Percentiles rank a stretch among this genome's conserved stretches.
Conservation (phyloP, 2,888 invertebrate species). For the Drosophila setosimentum region DNA sequence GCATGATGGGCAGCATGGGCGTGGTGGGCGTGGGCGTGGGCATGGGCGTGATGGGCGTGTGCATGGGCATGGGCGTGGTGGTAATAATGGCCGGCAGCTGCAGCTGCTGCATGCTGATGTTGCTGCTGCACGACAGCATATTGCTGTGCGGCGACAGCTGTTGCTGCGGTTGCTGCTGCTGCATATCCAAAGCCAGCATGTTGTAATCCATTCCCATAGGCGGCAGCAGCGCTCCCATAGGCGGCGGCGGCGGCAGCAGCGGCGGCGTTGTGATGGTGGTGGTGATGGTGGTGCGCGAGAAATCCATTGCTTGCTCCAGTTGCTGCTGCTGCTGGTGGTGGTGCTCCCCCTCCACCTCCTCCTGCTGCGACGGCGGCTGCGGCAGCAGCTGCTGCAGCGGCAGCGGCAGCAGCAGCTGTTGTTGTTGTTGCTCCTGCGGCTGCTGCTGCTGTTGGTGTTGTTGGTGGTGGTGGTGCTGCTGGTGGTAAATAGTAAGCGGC, state of each 20-base stretch:
- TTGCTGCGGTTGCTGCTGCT: constrained; percentile 78
- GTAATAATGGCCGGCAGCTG: constrained; percentile 84
- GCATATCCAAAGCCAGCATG: constrained; percentile 85
- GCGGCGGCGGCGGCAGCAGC: constrained; percentile 80
- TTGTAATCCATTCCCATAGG: constrained; percentile 82
- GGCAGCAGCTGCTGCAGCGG: constrained; percentile 43
- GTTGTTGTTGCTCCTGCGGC: constrained; percentile 48
- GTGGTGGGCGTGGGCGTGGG: constrained; percentile 71
- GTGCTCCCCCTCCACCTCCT: constrained; percentile 68
- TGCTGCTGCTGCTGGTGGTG: constrained; percentile 61
- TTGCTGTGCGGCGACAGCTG: constrained; percentile 76
- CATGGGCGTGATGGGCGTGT: constrained; percentile 52
- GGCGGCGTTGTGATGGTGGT: constrained; percentile 49
- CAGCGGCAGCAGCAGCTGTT: constrained; percentile 23
- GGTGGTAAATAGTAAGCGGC: constrained; percentile 60
- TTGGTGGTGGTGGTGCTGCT: constrained; percentile 42
- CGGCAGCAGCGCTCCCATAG: constrained; percentile 81
- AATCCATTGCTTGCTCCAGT: constrained; percentile 77
- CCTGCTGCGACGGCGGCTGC: constrained; percentile 71
- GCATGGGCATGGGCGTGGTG: constrained; percentile 82
- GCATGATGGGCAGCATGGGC: constrained; percentile 42
- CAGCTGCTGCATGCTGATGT: constrained; percentile 71
- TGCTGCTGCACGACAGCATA: constrained; percentile 73
- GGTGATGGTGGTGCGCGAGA: constrained; percentile 77
- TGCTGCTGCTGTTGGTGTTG: constrained; percentile 40